Conservation (phyloP, 1,140 invertebrate species). For the Drosophila virilis region DNA sequence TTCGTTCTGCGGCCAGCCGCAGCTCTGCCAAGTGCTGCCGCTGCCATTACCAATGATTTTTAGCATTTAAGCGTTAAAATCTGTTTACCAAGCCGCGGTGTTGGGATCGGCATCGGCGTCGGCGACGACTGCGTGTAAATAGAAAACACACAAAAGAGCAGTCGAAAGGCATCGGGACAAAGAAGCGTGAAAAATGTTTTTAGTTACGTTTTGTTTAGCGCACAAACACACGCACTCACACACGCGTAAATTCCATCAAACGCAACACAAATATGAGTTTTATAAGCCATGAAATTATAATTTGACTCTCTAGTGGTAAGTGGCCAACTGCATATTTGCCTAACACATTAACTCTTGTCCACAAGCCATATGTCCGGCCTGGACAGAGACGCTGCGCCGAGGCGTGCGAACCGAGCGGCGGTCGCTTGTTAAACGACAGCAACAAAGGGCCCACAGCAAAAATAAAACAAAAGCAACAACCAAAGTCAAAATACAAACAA, state of each 20-base stretch:
- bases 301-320: constrained; percentile 76
- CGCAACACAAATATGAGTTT: constrained; percentile 79
- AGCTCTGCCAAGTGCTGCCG: background rate
- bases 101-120: background rate
- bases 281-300: constrained; percentile 83
- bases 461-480: background rate
- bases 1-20: constrained; percentile 40
- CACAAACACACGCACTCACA: constrained; percentile 10
- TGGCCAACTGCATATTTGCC: constrained; percentile 77
- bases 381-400: constrained; percentile 8
- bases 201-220: constrained; percentile 80
- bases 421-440: constrained; percentile 39
- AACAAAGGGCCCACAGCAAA: constrained; percentile 22
- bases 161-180: constrained; percentile 54
- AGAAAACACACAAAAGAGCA: constrained; percentile 61
- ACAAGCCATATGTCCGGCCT: constrained; percentile 22
- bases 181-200: constrained; percentile 82
- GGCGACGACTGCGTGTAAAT: constrained; percentile 66
- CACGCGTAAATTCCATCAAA: constrained; percentile 71
- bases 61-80: constrained; percentile 83
- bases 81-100: constrained; percentile 62
- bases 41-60: constrained; percentile 52
- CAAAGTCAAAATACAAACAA: background rate
- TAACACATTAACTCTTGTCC: constrained; percentile 67
- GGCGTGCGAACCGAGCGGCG: constrained; percentile 69